Percentiles rank a stretch among this genome's conserved stretches.
Conservation (phyloP, 1,140 invertebrate genomes). For the Formica exsecta region DNA sequence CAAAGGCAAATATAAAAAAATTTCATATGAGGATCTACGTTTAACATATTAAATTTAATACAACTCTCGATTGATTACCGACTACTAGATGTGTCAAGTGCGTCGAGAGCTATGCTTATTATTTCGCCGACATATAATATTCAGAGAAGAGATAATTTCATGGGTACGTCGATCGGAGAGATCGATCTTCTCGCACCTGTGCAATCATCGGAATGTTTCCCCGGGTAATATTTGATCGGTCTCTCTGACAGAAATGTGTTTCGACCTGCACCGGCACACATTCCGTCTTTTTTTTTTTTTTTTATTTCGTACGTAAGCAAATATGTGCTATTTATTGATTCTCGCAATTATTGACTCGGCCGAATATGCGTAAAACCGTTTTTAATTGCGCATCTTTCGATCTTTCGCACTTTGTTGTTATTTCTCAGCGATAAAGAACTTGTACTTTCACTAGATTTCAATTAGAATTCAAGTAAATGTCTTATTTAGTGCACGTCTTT, state of each 20-base stretch:
- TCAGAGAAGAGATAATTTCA: slow-evolving; percentile 16
- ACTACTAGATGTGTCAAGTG: background rate
- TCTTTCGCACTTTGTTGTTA: background rate
- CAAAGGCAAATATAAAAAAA: background rate
- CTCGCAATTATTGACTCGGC: slow-evolving; percentile 40
- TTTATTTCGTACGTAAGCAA: slow-evolving; percentile 15
- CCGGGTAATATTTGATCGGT: slow-evolving; percentile 32
- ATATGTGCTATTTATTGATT: slow-evolving; percentile 16
- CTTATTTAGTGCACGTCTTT: background rate
- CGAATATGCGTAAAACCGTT: background rate
- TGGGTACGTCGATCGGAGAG: background rate
- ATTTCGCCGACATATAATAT: slow-evolving; percentile 11
- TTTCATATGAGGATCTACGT: background rate
- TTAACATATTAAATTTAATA: background rate
- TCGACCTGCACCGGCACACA: background rate
- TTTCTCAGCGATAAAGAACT: background rate
- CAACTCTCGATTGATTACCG: background rate
- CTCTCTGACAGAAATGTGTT: slow-evolving; percentile 48
- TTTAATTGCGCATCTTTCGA: slow-evolving; percentile 18
- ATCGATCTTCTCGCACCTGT: slow-evolving; percentile 55
- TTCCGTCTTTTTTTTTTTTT: background rate
- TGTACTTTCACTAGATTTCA: slow-evolving; percentile 7
- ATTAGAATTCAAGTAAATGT: background rate
- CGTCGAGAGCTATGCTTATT: background rate
- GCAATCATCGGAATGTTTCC: slow-evolving; percentile 45